Evolutionary conservation across 2,113 vertebrate species (phyloP).

Genomic region (Echinops telfairi): DNA sequence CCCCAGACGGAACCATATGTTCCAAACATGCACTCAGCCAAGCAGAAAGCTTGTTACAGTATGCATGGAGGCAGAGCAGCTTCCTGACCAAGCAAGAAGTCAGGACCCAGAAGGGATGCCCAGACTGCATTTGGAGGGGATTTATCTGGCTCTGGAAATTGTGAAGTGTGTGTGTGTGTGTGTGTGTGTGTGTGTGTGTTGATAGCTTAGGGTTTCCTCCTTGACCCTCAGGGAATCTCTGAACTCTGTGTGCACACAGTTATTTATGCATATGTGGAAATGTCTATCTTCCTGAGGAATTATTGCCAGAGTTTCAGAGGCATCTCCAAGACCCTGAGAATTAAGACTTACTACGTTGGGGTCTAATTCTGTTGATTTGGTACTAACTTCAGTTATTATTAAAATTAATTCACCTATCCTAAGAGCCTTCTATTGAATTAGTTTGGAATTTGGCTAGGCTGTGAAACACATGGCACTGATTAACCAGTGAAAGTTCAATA

Average conservation of each 20-base stretch:
- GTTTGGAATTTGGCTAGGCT: background rate
- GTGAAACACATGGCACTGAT: background rate
- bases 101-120: background rate
- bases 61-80: background rate
- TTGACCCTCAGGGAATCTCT: background rate
- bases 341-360: constrained; percentile 36
- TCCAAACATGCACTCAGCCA: background rate
- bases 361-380: constrained; percentile 35
- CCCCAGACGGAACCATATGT: background rate
- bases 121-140: background rate
- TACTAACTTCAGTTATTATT: constrained; percentile 54
- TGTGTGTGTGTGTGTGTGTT: background rate
- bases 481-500: background rate
- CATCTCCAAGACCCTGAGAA: background rate
- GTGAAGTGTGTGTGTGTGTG: background rate
- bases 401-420: constrained; percentile 40
- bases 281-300: background rate
- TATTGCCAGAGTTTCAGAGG: constrained; percentile 29
- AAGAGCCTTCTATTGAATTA: background rate
- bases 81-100: rapidly evolving
- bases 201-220: background rate
- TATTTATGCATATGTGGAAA: background rate
- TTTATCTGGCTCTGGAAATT: background rate
- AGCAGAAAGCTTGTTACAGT: constrained; percentile 11
- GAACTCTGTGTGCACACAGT: background rate